Base-by-base conservation (phyloP, 2,888 invertebrate species). In the Calliscelio sp. region DNA sequence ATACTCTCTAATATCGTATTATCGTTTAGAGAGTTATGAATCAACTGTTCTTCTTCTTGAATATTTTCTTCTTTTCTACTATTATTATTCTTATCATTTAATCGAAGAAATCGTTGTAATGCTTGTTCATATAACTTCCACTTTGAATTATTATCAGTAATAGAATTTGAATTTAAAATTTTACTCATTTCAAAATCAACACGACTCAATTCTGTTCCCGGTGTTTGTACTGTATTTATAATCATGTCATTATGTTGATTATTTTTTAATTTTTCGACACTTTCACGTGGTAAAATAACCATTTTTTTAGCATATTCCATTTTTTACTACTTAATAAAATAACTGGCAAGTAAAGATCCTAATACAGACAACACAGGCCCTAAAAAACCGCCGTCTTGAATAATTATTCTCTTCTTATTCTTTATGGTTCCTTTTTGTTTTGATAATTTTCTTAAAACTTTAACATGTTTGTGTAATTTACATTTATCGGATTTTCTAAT, bases 71-170 rank as follows among this genome's bases (percentile, higher is more conserved):
- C 38, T 38, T 3, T 38, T 38, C 14, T 14, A 38, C 14, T 10
- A 46, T 16, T 46, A 46, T 46, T 46, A 1, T 46, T 8, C 1
- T n/a, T 2, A 6, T 46, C 18, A 46, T 46, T 46, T 46, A 66
- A 74, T 75, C 10, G 83, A 59, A 59, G 74, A 79, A 46, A 46
- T n/a, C 44, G 44, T 46, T 46, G 44, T 16, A 46, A 18, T 16
- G 10, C 66, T 71, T 46, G 49, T 59, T 74, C 24, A 65, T 78
- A 84, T 4, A 77, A 32, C 0, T 59, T n/a, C 75, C 84, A 86
- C 55, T 84, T 84, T 55, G 81, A 78, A n/a, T 46, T n/a, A 14
- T 84, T 78, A 32, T 73, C 49, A 22, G 16, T 77, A 59, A 57
- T 59, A 2, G 44, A 46, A 46, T 46, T 5, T 18, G 75, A 57